Percentiles rank a stretch among this genome's conserved stretches.
These are phyloP conservation scores for Spea hammondii DNA, from an alignment of 2,797 vertebrate species.

Conservation along the genomic window DNA sequence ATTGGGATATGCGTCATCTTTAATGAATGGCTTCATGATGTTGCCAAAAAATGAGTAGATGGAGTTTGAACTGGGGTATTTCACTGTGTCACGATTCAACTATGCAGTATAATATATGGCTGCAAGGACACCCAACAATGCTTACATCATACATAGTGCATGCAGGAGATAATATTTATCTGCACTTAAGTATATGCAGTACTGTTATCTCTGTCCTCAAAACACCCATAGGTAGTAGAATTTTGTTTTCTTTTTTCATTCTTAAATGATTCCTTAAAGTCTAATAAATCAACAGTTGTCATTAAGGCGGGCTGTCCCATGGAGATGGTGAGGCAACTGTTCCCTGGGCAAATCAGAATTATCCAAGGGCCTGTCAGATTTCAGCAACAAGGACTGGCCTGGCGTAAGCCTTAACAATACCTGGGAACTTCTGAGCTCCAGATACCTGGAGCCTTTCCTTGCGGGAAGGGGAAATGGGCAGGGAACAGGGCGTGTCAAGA, in stretches of 20 bases:
- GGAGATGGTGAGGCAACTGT: too few species aligned
- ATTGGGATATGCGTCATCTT: constrained; percentile 55
- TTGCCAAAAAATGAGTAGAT: constrained; percentile 56
- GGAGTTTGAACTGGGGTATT: constrained; percentile 51
- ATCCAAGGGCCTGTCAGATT: too few species aligned
- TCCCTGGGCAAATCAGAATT: too few species aligned
- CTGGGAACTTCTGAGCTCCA: too few species aligned
- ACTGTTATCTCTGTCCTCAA: constrained; percentile 5
- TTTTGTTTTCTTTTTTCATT: neutral
- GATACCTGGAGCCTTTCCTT: too few species aligned
- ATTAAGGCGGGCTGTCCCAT: neutral
- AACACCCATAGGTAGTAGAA: neutral
- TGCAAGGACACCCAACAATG: constrained; percentile 17
- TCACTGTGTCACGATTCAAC: constrained; percentile 39
- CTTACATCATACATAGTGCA: constrained; percentile 14
- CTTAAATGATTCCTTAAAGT: neutral
- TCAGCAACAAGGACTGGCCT: too few species aligned
- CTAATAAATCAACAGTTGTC: neutral
- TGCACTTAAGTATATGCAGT: neutral
- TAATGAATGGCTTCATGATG: constrained; percentile 43
- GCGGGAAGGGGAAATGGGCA: too few species aligned
- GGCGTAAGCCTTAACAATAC: too few species aligned
- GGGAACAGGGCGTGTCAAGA: too few species aligned
- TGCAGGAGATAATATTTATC: constrained; percentile 15
- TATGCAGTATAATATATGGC: constrained; percentile 10